A percentile compares a stretch with the other conserved stretches of the same genome.
phyloP scores from a whole-genome alignment of 2,888 invertebrate species.

The Penaeus monodon region DNA sequence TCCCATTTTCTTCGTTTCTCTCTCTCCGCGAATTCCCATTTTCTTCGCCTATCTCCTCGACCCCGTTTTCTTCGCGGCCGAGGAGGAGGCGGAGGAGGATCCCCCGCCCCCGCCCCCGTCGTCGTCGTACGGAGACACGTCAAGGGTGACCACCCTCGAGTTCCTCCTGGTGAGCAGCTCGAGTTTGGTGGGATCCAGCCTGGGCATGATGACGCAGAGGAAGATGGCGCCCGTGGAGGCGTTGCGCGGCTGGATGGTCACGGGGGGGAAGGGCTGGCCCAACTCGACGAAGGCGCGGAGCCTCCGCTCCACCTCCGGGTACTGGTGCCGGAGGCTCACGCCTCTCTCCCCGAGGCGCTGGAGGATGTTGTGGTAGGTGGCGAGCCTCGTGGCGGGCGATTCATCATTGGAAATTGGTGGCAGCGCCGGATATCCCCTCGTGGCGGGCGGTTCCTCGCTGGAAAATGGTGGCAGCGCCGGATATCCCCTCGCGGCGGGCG shows the following conservation, averaged over 20 bases:
- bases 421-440: slow-evolving; percentile 75
- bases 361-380: slow-evolving; percentile 84
- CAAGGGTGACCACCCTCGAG: slow-evolving; percentile 76
- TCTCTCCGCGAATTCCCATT: no score
- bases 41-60: no score
- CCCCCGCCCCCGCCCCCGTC: no score
- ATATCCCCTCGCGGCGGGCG: no score
- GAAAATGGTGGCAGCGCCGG: slow-evolving; percentile 79
- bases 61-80: no score
- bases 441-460: no score
- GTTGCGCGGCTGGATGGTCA: slow-evolving; percentile 89
- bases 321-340: slow-evolving; percentile 85
- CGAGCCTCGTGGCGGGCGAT: slow-evolving; percentile 79
- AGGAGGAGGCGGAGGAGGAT: no score
- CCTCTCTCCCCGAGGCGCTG: slow-evolving; percentile 84
- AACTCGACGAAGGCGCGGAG: slow-evolving; percentile 85
- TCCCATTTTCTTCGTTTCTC: no score
- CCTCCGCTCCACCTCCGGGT: slow-evolving; percentile 87
- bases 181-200: slow-evolving; percentile 78
- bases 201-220: slow-evolving; percentile 92
- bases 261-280: slow-evolving; percentile 84
- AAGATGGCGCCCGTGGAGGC: slow-evolving; percentile 84
- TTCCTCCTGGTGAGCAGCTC: slow-evolving; percentile 76
- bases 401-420: slow-evolving; percentile 76
- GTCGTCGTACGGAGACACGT: slow-evolving; percentile 69